Percentiles rank a stretch among this genome's conserved stretches.
Conservation (phyloP, 2,113 vertebrate genomes). For the Corythoichthys haematopterus region DNA sequence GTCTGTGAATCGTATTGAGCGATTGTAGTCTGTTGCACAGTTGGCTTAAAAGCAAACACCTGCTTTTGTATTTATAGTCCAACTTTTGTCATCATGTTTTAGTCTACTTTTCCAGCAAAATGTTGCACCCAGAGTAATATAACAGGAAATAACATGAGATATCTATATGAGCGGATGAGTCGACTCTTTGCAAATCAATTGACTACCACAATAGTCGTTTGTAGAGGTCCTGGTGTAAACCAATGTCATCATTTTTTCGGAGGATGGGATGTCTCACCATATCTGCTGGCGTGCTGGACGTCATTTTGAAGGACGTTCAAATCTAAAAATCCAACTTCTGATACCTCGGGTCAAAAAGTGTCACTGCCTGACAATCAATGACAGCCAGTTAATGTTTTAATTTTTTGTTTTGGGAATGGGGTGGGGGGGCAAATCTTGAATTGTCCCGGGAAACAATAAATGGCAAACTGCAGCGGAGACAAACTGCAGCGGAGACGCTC, state of each 20-base stretch:
- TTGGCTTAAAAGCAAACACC: too few relatives aligned
- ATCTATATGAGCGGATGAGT: too few relatives aligned
- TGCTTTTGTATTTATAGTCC: too few relatives aligned
- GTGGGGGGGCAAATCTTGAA: not conserved
- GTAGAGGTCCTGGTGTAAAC: not conserved
- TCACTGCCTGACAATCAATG: not conserved
- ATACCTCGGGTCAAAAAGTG: slow-evolving; percentile 11
- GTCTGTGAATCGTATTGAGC: too few relatives aligned
- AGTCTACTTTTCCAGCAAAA: too few relatives aligned
- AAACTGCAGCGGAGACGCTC: not conserved
- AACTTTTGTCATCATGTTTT: too few relatives aligned
- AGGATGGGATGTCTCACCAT: slow-evolving; percentile 59
- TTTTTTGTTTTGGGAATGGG: not conserved
- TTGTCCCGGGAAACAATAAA: not conserved
- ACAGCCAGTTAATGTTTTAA: not conserved
- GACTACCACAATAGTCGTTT: too few relatives aligned
- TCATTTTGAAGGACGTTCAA: slow-evolving; percentile 58
- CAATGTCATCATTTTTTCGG: not conserved
- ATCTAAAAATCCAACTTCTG: slow-evolving; percentile 10
- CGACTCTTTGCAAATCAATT: too few relatives aligned
- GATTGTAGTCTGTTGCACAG: too few relatives aligned
- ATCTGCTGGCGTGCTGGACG: slow-evolving; percentile 69
- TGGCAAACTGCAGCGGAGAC: not conserved
- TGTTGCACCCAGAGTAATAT: too few relatives aligned
- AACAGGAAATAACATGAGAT: too few relatives aligned